These are phyloP conservation scores for Capitulum mitella DNA, from an alignment of 2,888 invertebrate species.

Conservation along the genomic window DNA sequence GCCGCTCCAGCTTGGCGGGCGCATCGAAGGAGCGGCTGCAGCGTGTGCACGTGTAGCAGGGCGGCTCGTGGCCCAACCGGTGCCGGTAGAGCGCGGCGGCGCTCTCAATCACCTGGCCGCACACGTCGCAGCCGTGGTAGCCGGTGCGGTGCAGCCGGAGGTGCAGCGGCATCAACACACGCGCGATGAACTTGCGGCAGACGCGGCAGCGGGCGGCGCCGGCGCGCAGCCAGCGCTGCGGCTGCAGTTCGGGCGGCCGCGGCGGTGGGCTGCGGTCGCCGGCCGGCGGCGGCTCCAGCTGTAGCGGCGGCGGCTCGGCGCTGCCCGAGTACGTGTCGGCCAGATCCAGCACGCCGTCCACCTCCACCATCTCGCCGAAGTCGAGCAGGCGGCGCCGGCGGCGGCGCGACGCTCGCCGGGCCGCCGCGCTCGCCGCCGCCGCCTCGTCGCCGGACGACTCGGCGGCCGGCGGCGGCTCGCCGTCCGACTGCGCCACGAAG, in stretches of 20 bases:
- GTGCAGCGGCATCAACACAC: constrained; percentile 8
- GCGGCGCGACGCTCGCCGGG: background rate
- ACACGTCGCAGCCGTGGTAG: constrained; percentile 14
- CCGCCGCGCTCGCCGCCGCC: background rate
- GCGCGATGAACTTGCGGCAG: constrained; percentile 5
- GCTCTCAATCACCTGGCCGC: background rate
- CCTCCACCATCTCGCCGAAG: constrained; percentile 8
- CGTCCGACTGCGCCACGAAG: background rate
- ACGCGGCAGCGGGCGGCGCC: background rate
- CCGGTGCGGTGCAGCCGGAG: constrained; percentile 20
- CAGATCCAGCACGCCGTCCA: background rate
- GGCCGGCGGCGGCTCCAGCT: background rate
- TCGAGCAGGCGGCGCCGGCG: constrained; percentile 14
- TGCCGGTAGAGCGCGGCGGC: constrained; percentile 12
- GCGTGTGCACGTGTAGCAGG: background rate
- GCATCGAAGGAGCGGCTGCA: background rate
- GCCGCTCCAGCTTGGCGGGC: background rate
- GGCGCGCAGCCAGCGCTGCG: background rate
- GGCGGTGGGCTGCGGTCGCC: background rate
- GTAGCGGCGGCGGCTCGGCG: background rate
- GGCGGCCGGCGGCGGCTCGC: background rate
- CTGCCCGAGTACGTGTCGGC: constrained; percentile 6
- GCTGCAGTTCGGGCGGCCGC: background rate
- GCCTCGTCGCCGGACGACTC: background rate
- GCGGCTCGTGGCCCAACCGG: constrained; percentile 13